Evolutionary conservation across 2,888 invertebrate genomes (phyloP).

Genomic region (Blastobasis lacticolella): DNA sequence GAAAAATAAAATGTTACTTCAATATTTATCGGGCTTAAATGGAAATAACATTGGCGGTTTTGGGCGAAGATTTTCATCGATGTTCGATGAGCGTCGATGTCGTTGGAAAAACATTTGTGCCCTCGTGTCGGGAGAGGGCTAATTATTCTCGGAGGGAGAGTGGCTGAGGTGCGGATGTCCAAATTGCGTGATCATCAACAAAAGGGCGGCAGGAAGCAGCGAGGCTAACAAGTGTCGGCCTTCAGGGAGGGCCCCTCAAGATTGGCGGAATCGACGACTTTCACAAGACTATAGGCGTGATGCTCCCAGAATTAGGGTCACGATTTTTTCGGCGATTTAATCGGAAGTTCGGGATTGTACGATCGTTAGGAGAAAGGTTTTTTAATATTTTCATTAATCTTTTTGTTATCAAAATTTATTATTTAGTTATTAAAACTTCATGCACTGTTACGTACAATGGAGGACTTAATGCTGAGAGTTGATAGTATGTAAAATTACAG

Average conservation of each 20-base stretch:
- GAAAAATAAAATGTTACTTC: neutral
- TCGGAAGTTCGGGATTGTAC: neutral
- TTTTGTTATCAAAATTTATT: neutral
- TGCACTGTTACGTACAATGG: neutral
- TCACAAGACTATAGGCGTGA: neutral
- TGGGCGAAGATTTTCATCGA: neutral
- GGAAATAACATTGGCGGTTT: neutral
- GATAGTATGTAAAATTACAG: no score
- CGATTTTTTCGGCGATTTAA: neutral
- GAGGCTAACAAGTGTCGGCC: constrained; percentile 57
- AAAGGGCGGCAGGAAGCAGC: constrained; percentile 52
- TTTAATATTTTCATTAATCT: neutral
- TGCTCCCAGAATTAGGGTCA: neutral
- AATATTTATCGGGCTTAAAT: neutral
- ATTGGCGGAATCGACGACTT: constrained; percentile 6
- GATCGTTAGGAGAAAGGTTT: neutral
- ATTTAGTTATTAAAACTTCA: neutral
- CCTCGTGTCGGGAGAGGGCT: neutral
- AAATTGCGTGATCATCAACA: constrained; percentile 33
- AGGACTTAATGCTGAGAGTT: no score
- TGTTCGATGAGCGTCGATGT: neutral
- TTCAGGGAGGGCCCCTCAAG: constrained; percentile 36
- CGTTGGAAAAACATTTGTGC: neutral
- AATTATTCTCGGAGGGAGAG: neutral
- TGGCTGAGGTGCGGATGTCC: constrained; percentile 5